Conservation (phyloP, 2,888 invertebrate genomes). For the Lomographa bimaculata region DNA sequence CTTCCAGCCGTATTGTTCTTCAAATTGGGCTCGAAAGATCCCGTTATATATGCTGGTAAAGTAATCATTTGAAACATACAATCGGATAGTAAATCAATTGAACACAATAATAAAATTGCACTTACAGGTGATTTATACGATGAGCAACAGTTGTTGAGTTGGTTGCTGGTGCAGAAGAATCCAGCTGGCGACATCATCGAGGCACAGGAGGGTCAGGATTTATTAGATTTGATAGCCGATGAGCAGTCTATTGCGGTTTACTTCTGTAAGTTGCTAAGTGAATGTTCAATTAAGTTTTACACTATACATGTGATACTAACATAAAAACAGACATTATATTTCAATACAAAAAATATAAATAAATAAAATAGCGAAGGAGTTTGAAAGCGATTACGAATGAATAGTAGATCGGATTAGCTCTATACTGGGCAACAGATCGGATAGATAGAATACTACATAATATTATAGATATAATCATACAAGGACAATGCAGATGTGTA, state of each 20-base stretch:
- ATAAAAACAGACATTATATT: too few relatives aligned
- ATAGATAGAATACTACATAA: too few relatives aligned
- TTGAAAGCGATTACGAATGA: too few relatives aligned
- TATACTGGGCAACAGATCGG: too few relatives aligned
- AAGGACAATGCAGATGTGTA: constrained; percentile 21
- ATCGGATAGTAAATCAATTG: constrained; percentile 3
- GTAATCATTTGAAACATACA: constrained; percentile 18
- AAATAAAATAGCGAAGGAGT: too few relatives aligned
- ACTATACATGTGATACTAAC: constrained; percentile 41
- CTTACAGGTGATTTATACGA: constrained; percentile 91
- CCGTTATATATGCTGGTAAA: constrained; percentile 94
- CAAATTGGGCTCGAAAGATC: constrained; percentile 93
- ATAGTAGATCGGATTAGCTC: too few relatives aligned
- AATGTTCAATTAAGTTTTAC: constrained; percentile 21
- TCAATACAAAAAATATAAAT: too few relatives aligned
- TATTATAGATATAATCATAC: too few relatives aligned
- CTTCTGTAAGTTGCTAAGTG: constrained; percentile 90
- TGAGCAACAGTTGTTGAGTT: constrained; percentile 93
- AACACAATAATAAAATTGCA: constrained; percentile 21
- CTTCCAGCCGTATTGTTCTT: constrained; percentile 96
- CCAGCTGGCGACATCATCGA: constrained; percentile 96
- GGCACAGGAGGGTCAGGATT: constrained; percentile 91
- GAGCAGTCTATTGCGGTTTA: constrained; percentile 94
- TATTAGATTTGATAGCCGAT: constrained; percentile 89
- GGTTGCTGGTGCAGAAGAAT: constrained; percentile 96